Conservation (phyloP, 2,888 invertebrate genomes). For the Philhelius pedissequus region DNA sequence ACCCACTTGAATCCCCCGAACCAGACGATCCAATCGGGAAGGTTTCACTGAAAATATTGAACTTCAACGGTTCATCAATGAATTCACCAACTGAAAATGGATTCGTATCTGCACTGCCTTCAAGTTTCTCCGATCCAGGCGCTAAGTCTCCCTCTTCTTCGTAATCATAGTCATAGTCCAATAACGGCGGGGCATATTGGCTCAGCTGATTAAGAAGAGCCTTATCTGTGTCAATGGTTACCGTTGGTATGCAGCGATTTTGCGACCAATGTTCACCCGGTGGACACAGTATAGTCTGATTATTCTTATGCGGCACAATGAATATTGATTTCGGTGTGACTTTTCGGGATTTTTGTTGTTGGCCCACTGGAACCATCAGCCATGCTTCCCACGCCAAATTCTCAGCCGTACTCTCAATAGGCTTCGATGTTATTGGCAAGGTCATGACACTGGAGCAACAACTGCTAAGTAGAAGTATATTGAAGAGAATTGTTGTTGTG, state of each 20-base stretch:
- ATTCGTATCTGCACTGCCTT: constrained; percentile 19
- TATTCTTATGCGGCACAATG: constrained; percentile 73
- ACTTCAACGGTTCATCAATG: constrained; percentile 76
- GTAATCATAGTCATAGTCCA: constrained; percentile 74
- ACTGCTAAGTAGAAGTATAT: constrained; percentile 34
- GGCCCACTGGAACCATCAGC: constrained; percentile 75
- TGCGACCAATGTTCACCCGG: constrained; percentile 75
- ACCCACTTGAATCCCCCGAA: constrained; percentile 43
- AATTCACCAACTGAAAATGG: constrained; percentile 19
- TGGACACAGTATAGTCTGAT: constrained; percentile 68
- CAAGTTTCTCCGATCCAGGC: constrained; percentile 36
- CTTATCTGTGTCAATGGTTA: constrained; percentile 73
- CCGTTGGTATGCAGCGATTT: constrained; percentile 75
- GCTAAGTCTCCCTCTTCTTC: constrained; percentile 38
- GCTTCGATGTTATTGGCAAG: constrained; percentile 78
- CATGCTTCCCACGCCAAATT: constrained; percentile 78
- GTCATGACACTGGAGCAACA: constrained; percentile 55
- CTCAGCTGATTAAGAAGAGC: constrained; percentile 71
- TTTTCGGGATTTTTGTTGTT: constrained; percentile 76
- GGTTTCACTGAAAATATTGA: constrained; percentile 76
- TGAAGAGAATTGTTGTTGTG: constrained; percentile 45
- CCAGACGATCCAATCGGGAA: constrained; percentile 72
- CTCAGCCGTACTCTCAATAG: constrained; percentile 77
- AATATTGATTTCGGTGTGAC: constrained; percentile 79
- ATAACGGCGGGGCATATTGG: constrained; percentile 70